Conservation (phyloP, 1,140 invertebrate genomes). For the Riptortus pedestris region DNA sequence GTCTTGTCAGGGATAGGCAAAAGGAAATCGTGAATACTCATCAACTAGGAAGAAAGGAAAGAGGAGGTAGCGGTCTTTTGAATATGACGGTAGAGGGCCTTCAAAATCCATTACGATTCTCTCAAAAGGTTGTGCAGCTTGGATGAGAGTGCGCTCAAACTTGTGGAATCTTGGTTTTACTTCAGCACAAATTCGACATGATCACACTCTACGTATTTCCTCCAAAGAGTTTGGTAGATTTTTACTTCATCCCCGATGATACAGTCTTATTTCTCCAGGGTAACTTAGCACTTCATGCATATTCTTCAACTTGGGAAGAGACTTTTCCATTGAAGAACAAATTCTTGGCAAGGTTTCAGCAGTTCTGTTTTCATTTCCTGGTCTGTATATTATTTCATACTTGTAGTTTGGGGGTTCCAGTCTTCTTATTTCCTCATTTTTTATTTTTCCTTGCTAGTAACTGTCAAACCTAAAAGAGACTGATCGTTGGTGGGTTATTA, state of each 20-base stretch:
- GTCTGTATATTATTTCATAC: background rate
- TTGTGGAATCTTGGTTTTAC: too few relatives aligned
- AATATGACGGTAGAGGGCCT: conserved; percentile 30
- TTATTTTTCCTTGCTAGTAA: too few relatives aligned
- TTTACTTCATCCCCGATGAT: background rate
- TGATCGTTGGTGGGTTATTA: too few relatives aligned
- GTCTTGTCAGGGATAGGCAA: conserved; percentile 31
- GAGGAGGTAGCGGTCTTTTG: conserved; percentile 31
- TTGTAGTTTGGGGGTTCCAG: too few relatives aligned
- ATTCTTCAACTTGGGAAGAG: background rate
- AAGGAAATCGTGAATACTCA: conserved; percentile 34
- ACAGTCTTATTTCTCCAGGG: background rate
- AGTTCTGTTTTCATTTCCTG: background rate
- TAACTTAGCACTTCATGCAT: background rate
- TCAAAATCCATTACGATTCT: conserved; percentile 33
- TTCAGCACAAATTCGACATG: background rate
- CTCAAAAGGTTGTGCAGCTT: conserved; percentile 31
- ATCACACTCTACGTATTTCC: background rate
- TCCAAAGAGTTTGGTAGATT: background rate
- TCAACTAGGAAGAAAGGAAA: conserved; percentile 34
- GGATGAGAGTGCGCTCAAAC: conserved; percentile 25
- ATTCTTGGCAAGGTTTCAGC: background rate
- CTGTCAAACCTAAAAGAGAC: too few relatives aligned
- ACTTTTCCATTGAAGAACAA: background rate
- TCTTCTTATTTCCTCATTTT: too few relatives aligned